Percentiles rank a stretch among this genome's conserved stretches.
These are phyloP conservation scores for Sarcophilus harrisii DNA, from an alignment of 2,797 vertebrate genomes.

Conservation along the genomic window DNA sequence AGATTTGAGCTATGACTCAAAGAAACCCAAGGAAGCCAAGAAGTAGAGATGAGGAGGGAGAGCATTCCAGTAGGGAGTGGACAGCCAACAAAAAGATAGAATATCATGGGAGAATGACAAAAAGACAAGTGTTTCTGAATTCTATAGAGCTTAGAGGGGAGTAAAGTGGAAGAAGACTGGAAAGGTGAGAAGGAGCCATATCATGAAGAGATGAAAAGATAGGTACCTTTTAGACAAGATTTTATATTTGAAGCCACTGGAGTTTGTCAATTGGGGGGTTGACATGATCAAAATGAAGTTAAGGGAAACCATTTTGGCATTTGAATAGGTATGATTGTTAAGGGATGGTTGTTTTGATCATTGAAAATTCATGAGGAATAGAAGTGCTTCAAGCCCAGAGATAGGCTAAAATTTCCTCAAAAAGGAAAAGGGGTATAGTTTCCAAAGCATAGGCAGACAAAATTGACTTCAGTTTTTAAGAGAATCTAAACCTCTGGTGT, in stretches of 20 bases:
- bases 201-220: not conserved
- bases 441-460: not conserved
- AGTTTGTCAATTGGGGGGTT: not conserved
- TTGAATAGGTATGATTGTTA: not conserved
- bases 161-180: not conserved
- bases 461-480: not conserved
- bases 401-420: not conserved
- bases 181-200: not conserved
- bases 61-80: not conserved
- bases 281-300: not conserved
- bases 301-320: not conserved
- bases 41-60: not conserved
- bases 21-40: not conserved
- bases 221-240: not conserved
- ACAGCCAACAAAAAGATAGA: not conserved
- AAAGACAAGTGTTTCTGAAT: not conserved
- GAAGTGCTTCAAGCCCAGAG: not conserved
- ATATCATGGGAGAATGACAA: not conserved
- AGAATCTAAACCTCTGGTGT: not conserved
- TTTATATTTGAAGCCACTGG: not conserved
- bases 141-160: not conserved
- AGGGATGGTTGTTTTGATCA: not conserved
- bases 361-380: not conserved
- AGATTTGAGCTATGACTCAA: not conserved
- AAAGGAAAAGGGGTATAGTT: not conserved